These are phyloP conservation scores for Notothenia rossii DNA, from an alignment of 2,113 vertebrate genomes.

Conservation along the genomic window DNA sequence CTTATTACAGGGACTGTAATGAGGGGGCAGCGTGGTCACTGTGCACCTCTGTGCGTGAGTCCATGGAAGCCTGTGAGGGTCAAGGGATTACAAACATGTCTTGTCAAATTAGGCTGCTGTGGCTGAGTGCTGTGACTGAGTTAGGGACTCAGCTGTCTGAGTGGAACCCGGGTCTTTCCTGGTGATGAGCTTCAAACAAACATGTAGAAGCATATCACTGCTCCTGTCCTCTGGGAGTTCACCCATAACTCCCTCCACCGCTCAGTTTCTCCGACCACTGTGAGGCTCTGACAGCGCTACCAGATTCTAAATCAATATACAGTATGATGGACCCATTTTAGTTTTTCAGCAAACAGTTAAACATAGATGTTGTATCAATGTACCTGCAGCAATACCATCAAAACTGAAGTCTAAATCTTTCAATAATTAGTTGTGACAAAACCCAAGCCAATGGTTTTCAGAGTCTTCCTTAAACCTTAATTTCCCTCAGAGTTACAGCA, in stretches of 20 bases:
- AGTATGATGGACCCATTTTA: background rate
- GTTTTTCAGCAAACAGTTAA: background rate
- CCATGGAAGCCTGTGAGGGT: constrained; percentile 65
- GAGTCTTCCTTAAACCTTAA: background rate
- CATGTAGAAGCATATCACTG: constrained; percentile 57
- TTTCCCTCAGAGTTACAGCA: constrained; percentile 11
- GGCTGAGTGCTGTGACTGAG: constrained; percentile 75
- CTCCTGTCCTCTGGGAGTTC: constrained; percentile 54
- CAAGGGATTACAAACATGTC: constrained; percentile 77
- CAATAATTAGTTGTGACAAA: background rate
- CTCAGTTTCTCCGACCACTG: constrained; percentile 9
- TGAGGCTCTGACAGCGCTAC: background rate
- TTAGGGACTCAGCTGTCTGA: constrained; percentile 76
- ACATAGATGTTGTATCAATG: background rate
- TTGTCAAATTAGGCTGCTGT: constrained; percentile 77
- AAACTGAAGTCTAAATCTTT: background rate
- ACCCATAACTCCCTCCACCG: constrained; percentile 32
- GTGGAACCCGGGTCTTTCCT: constrained; percentile 58
- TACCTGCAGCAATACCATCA: background rate
- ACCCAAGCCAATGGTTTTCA: background rate
- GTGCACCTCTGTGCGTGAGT: constrained; percentile 63
- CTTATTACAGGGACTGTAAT: constrained; percentile 64
- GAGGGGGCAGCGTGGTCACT: constrained; percentile 55
- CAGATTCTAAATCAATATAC: constrained; percentile 2
- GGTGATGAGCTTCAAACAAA: constrained; percentile 65